Base-by-base conservation (phyloP, 2,888 invertebrate genomes). In the Galerucella pusilla region DNA sequence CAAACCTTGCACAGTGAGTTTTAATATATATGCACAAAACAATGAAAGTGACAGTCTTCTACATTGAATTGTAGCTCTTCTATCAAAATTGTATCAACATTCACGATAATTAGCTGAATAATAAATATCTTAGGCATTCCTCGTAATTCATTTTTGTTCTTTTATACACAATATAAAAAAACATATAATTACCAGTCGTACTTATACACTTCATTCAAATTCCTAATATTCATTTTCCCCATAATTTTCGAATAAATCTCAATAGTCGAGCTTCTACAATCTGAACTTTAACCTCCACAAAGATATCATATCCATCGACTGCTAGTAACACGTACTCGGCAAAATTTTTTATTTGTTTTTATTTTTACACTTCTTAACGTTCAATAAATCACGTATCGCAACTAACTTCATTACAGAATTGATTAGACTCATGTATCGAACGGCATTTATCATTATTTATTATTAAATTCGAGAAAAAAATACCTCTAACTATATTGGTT, bases 381-480 rank as follows among this genome's bases (percentile, higher is more conserved):
- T 16, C 64, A 45, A 65, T 65, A 65, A 65, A 65, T 65, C 64
- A 65, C 64, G 64, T 45, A 28, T 45, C 45, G 63, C 63, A 45
- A 63, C 63, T 35, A 46, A 65, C 64, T 65, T 65, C 46, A 65
- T 65, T 46, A 46, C 64, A 46, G 64, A 65, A 65, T 65, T 65
- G 64, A 65, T 65, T 65, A 65, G n/a, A 65, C 28, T 45, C 45
- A 14, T 14, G 20, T 46, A 65, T 65, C 20, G 64, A 46, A 20
- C 42, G 46, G 64, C 64, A 65, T 65, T 65, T 65, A 65, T 64
- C 64, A 42, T 64, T 64, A 64, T 63, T 63, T 63, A 63, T 63
- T 42, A 63, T 63, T 63, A 63, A 63, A 63, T 28, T 63, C 7
- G 7, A 9, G 35, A 16, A 10, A 42, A 63, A 63, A 63, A 63